Evolutionary conservation across 2,113 vertebrate species (phyloP).

Genomic region (Eidolon helvum): DNA sequence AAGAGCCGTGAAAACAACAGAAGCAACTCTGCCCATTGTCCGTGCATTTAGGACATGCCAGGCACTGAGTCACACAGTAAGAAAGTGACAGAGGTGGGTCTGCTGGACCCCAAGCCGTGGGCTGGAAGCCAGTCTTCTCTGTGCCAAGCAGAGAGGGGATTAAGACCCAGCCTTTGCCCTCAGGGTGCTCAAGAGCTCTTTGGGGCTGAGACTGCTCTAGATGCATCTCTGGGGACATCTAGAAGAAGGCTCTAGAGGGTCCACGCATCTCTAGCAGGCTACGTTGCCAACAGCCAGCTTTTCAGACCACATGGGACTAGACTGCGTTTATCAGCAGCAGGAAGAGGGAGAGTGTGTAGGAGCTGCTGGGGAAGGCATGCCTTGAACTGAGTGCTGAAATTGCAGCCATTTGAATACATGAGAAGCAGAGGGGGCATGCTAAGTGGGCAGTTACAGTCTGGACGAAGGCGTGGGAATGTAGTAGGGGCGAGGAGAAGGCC

Average conservation of each 20-base stretch:
- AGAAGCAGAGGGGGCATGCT: neutral
- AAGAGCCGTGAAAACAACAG: neutral
- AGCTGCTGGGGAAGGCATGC: neutral
- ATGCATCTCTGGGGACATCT: neutral
- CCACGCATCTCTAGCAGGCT: neutral
- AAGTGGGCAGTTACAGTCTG: neutral
- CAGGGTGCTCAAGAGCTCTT: neutral
- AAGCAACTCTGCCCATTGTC: too few species aligned
- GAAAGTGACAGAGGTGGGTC: neutral
- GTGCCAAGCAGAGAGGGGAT: neutral
- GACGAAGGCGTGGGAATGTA: neutral
- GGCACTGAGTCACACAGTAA: neutral
- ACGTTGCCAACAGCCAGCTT: neutral
- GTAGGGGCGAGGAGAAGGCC: neutral
- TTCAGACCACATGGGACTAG: neutral
- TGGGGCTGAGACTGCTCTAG: neutral
- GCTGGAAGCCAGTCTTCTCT: neutral
- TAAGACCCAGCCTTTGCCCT: neutral
- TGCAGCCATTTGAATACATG: neutral
- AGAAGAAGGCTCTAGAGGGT: constrained; percentile 8
- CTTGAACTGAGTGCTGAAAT: neutral
- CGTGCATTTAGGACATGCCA: fast-evolving
- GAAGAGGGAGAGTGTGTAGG: neutral
- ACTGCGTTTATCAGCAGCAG: neutral
- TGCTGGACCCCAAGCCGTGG: neutral